Conservation (phyloP, 2,113 vertebrate species). For the Merops nubicus region DNA sequence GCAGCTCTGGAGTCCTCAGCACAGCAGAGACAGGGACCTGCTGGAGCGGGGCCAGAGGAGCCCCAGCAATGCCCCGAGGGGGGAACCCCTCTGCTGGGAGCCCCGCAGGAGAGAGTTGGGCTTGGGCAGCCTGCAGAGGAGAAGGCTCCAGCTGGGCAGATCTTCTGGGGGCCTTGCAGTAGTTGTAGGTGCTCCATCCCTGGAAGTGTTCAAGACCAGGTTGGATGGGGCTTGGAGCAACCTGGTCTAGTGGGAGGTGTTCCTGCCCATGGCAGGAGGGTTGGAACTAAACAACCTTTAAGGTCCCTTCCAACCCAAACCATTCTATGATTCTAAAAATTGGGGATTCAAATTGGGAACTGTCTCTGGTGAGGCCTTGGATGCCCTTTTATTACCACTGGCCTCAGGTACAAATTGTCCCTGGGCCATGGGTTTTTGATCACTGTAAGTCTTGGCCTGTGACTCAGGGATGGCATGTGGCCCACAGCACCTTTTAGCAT, state of each 20-base stretch:
- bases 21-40: neutral
- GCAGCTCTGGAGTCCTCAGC: neutral
- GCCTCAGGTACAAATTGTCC: neutral
- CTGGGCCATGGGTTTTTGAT: rapidly evolving
- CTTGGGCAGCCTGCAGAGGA: neutral
- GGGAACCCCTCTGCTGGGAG: neutral
- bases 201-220: neutral
- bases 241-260: neutral
- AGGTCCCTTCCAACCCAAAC: neutral
- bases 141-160: neutral
- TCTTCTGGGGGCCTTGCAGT: neutral
- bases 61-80: neutral
- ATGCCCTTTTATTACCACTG: neutral
- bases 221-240: neutral
- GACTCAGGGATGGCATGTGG: neutral
- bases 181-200: neutral
- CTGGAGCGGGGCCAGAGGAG: neutral
- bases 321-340: neutral
- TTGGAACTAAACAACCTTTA: neutral
- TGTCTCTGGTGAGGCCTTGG: neutral
- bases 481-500: rapidly evolving
- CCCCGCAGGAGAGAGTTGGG: neutral
- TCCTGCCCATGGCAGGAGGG: neutral
- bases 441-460: neutral
- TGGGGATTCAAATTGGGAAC: neutral